Percentiles rank a stretch among this genome's conserved stretches.
Conservation (phyloP, 2,113 vertebrate genomes). For the Manacus vitellinus region DNA sequence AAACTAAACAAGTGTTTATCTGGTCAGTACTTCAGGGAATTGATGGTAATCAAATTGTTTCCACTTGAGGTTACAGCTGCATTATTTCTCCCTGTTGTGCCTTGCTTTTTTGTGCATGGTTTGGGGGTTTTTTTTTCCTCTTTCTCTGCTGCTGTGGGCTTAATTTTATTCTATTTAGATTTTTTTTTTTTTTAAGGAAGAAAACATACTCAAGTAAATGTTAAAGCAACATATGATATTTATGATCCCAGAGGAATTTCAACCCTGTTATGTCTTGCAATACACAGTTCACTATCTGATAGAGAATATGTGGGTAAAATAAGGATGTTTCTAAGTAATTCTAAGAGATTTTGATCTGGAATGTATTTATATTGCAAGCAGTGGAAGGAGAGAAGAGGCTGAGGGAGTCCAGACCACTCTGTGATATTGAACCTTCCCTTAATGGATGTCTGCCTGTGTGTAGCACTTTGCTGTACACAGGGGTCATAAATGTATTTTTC, state of each 20-base stretch:
- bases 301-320: not conserved
- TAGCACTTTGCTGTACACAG: not conserved
- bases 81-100: not conserved
- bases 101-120: not conserved
- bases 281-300: not conserved
- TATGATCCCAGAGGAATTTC: not conserved
- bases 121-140: not conserved
- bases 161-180: not conserved
- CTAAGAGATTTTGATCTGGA: not conserved
- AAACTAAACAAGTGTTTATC: constrained; percentile 36
- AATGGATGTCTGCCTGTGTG: constrained; percentile 18
- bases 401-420: not conserved
- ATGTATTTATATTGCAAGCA: not conserved
- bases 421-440: not conserved
- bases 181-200: not conserved
- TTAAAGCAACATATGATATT: not conserved
- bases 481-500: constrained; percentile 52
- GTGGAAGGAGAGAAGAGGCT: not conserved
- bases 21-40: constrained; percentile 35
- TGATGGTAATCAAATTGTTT: constrained; percentile 53
- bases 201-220: not conserved
- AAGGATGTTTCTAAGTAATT: not conserved
- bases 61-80: constrained; percentile 14
- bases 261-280: not conserved
- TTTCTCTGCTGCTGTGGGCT: not conserved